phyloP scores from a whole-genome alignment of 2,888 invertebrate genomes.

The Patella ulyssiponensis region DNA sequence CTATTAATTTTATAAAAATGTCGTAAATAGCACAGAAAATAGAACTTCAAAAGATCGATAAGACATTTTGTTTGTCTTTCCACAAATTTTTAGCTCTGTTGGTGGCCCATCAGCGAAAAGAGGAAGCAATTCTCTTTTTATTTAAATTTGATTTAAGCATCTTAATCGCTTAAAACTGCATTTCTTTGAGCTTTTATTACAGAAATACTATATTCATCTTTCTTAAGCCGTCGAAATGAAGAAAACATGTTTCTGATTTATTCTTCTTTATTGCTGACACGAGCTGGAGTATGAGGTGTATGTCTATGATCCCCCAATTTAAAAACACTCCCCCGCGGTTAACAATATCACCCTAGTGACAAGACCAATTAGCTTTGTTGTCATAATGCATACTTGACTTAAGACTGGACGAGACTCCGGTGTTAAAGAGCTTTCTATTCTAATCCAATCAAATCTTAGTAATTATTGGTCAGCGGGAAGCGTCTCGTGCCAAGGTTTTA shows the following conservation, averaged over 20 bases:
- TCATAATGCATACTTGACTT: background rate
- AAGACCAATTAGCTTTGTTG: constrained; percentile 9
- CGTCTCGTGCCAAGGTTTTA: background rate
- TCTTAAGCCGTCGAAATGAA: background rate
- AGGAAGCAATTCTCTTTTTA: too few species aligned
- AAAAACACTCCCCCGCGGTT: constrained; percentile 5
- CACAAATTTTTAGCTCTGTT: too few species aligned
- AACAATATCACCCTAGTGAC: constrained; percentile 1
- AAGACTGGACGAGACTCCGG: background rate
- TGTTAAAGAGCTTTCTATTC: constrained; percentile 4
- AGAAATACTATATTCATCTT: constrained; percentile 5
- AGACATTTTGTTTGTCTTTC: too few species aligned
- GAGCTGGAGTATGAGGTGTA: background rate
- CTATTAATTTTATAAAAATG: too few species aligned
- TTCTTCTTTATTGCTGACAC: constrained; percentile 3
- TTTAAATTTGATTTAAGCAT: too few species aligned
- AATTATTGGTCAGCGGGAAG: constrained; percentile 7
- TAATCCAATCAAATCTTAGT: constrained; percentile 8
- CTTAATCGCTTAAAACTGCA: too few species aligned
- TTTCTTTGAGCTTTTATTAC: background rate
- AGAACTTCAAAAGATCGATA: too few species aligned
- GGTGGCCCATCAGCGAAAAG: too few species aligned
- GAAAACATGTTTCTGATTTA: constrained; percentile 9
- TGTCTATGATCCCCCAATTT: constrained; percentile 7
- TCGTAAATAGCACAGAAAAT: too few species aligned